Evolutionary conservation across 30 jellyfish, hydroid and myxozoan genomes (phyloP).

Genomic region (Morbakka virulenta): DNA sequence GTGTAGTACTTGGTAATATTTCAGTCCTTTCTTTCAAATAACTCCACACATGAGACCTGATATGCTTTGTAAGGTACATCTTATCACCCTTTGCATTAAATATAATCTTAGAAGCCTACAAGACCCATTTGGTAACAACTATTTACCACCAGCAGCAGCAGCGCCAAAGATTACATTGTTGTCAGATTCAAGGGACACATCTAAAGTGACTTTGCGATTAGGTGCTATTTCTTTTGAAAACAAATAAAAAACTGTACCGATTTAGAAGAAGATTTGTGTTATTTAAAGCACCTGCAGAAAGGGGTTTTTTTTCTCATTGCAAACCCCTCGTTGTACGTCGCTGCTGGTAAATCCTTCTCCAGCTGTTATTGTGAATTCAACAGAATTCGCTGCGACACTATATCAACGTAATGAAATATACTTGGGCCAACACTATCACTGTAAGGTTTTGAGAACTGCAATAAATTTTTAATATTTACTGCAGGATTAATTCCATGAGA

Average conservation of each 20-base stretch:
- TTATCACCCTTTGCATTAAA: constrained; percentile 1
- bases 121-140: constrained; percentile 12
- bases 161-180: constrained; percentile 15
- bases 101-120: constrained; percentile 18
- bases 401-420: constrained; percentile 29
- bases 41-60: not conserved
- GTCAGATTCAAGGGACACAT: constrained; percentile 14
- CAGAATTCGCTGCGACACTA: not conserved
- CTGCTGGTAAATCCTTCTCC: not conserved
- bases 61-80: not conserved
- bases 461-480: constrained; percentile 3
- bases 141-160: constrained; percentile 13
- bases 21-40: constrained; percentile 13
- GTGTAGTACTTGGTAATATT: constrained; percentile 11
- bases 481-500: constrained; percentile 16
- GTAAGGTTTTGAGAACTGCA: constrained; percentile 16
- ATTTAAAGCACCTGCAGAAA: constrained; percentile 5
- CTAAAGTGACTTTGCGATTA: constrained; percentile 10
- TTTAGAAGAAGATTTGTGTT: constrained; percentile 6
- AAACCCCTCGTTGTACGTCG: constrained; percentile 10
- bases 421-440: constrained; percentile 11
- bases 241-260: too few species aligned
- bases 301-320: constrained; percentile 35
- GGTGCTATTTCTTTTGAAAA: constrained; percentile 39
- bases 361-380: not conserved